phyloP scores from a whole-genome alignment of 2,888 invertebrate species.

The Tipula lateralis region DNA sequence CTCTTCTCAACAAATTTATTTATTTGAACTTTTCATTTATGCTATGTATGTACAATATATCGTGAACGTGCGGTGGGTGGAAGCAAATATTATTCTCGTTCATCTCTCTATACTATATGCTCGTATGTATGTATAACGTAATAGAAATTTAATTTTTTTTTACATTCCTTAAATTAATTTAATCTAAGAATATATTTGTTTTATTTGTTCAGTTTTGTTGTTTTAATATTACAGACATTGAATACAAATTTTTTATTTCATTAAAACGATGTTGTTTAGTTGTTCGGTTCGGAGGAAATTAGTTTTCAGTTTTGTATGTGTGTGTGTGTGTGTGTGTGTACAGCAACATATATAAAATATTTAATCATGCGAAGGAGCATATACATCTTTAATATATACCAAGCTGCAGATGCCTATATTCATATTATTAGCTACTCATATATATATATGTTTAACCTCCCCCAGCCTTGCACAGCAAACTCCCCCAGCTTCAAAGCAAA shows the following conservation, averaged over 20 bases:
- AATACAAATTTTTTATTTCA: conserved; percentile 2
- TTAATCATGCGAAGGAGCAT: neutral
- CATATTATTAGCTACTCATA: neutral
- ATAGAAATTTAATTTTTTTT: conserved; percentile 12
- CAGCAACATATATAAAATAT: neutral
- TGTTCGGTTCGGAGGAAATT: neutral
- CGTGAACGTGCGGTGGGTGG: conserved; percentile 19
- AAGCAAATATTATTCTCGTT: conserved; percentile 24
- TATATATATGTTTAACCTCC: neutral
- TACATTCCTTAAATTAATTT: conserved; percentile 21
- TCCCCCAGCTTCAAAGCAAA: neutral
- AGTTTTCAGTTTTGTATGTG: neutral
- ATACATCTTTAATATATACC: neutral
- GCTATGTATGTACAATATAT: neutral
- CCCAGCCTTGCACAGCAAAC: neutral
- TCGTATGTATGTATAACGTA: neutral
- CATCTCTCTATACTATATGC: no score
- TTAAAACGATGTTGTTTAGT: neutral
- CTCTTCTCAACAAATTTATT: neutral
- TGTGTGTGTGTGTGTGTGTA: no score
- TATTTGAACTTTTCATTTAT: conserved; percentile 24
- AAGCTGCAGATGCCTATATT: neutral
- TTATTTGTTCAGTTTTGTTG: neutral
- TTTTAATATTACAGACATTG: conserved; percentile 1
- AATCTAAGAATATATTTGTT: conserved; percentile 14